These are phyloP conservation scores for Paedocypris sp. DNA, from an alignment of 2,113 vertebrate genomes.

Conservation along the genomic window DNA sequence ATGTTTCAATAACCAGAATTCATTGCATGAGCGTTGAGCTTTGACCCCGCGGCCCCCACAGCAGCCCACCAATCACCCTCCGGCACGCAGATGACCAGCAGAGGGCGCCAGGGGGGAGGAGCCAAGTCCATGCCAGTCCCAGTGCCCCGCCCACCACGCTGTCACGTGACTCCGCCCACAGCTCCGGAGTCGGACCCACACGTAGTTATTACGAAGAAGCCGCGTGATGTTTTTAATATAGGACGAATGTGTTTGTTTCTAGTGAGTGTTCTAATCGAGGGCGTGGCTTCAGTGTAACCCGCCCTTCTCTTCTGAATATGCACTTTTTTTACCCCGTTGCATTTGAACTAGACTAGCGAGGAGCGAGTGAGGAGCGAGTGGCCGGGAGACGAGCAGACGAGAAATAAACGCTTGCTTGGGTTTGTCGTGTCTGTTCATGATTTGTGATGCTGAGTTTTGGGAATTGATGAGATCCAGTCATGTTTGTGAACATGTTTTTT, in stretches of 20 bases:
- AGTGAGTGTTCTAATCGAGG: too few relatives aligned
- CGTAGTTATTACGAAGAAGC: too few relatives aligned
- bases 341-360: conserved; percentile 38
- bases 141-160: too few relatives aligned
- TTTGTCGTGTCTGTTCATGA: conserved; percentile 43
- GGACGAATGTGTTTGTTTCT: conserved; percentile 69
- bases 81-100: conserved; percentile 46
- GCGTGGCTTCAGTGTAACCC: conserved; percentile 67
- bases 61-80: too few relatives aligned
- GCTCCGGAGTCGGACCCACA: too few relatives aligned
- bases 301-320: conserved; percentile 82
- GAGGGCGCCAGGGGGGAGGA: conserved; percentile 35
- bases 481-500: too few relatives aligned
- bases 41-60: too few relatives aligned
- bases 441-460: conserved; percentile 32
- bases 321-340: conserved; percentile 80
- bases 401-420: conserved; percentile 30
- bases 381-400: conserved; percentile 18
- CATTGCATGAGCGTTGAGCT: too few relatives aligned
- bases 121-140: conserved; percentile 14
- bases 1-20: conserved; percentile 37
- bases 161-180: too few relatives aligned
- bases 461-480: conserved; percentile 26
- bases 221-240: too few relatives aligned
- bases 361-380: conserved; percentile 46